phyloP scores from a whole-genome alignment of 2,797 vertebrate species.

The Brotogeris chrysoptera region DNA sequence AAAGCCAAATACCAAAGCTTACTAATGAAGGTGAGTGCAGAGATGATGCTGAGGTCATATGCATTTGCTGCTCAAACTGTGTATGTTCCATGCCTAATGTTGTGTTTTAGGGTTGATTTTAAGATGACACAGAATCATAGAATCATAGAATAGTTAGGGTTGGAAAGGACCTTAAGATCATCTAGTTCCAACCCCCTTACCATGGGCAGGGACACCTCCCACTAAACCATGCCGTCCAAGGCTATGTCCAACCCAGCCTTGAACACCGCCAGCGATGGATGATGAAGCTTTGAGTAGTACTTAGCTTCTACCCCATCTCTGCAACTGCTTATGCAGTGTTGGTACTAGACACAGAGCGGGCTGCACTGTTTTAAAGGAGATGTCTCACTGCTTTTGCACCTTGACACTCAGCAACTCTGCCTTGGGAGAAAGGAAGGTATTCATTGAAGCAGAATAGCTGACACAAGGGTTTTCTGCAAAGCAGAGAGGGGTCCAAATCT shows the following conservation, averaged over 20 bases:
- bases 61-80: neutral
- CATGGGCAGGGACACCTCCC: too few relatives aligned
- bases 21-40: neutral
- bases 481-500: neutral
- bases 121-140: neutral
- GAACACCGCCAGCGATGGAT: too few relatives aligned
- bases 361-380: neutral
- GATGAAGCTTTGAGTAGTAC: neutral
- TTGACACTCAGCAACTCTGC: neutral
- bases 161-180: too few relatives aligned
- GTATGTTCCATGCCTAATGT: neutral
- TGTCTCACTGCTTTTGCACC: neutral
- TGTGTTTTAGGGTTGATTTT: neutral
- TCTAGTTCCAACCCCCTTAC: too few relatives aligned
- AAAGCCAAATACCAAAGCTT: neutral
- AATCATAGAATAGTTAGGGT: too few relatives aligned
- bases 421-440: neutral
- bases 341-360: neutral
- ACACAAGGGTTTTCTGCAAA: neutral
- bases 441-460: neutral
- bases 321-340: neutral
- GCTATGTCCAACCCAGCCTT: too few relatives aligned
- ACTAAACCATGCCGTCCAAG: too few relatives aligned
- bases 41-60: rapidly evolving
- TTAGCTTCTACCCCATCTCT: neutral